phyloP scores from a whole-genome alignment of 2,113 vertebrate species.

The Benitochromis conjunctus region DNA sequence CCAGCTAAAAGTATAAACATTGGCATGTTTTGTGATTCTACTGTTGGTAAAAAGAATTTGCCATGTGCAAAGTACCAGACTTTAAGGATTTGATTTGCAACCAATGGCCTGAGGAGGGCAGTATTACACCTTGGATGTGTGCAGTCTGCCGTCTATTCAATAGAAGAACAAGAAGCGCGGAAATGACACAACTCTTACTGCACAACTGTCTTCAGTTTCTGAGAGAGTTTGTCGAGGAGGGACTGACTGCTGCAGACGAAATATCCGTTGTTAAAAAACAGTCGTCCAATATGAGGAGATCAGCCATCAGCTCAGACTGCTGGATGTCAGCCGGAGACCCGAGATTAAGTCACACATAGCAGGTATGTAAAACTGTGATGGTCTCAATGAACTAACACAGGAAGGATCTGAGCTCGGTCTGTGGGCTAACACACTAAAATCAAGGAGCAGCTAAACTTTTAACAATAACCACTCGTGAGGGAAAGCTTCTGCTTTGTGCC shows the following conservation, averaged over 20 bases:
- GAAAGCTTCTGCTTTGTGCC: not conserved
- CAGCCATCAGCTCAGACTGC: not conserved
- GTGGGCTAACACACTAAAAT: not conserved
- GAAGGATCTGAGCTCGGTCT: not conserved
- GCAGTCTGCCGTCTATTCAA: not conserved
- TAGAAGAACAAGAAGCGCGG: not conserved
- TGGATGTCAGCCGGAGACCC: not conserved
- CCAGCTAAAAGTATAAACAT: not conserved
- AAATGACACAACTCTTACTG: rapidly evolving
- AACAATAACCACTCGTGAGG: not conserved
- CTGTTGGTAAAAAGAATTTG: not conserved
- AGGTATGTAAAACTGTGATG: not conserved
- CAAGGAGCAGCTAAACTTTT: not conserved
- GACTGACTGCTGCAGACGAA: not conserved
- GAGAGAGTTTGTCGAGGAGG: not conserved
- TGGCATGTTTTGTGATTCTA: not conserved
- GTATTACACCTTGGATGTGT: not conserved
- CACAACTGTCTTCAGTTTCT: not conserved
- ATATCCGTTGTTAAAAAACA: not conserved
- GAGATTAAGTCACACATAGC: not conserved
- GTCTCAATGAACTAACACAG: not conserved
- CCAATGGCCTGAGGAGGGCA: not conserved
- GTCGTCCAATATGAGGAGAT: not conserved
- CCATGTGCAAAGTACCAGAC: not conserved
- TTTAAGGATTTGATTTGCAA: not conserved